Conservation (phyloP, 2,113 vertebrate genomes). For the Notarius lentiginosus region DNA sequence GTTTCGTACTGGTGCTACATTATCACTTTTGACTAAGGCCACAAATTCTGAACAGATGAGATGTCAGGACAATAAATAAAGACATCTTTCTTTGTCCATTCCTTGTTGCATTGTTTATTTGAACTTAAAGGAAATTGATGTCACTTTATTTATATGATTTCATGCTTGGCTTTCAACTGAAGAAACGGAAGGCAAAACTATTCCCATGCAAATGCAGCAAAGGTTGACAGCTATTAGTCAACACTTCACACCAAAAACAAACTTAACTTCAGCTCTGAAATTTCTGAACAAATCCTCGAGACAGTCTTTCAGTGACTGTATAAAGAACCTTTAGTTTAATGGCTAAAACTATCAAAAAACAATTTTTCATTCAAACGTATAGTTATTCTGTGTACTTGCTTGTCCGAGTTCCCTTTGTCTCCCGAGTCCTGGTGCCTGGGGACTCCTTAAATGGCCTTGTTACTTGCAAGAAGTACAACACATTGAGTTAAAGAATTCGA, state of each 20-base stretch:
- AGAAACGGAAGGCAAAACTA: neutral
- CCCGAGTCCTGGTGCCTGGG: neutral
- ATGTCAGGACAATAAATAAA: neutral
- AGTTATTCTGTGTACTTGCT: neutral
- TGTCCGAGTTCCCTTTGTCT: neutral
- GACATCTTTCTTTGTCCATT: neutral
- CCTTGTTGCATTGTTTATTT: neutral
- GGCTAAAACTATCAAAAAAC: neutral
- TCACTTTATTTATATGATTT: neutral
- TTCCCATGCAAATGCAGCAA: neutral
- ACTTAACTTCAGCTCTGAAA: neutral
- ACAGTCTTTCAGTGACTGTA: neutral
- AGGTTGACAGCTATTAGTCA: neutral
- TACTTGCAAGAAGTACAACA: conserved; percentile 20
- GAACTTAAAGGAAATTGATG: neutral
- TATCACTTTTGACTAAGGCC: too few species aligned
- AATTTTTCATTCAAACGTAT: neutral
- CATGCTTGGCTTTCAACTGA: neutral
- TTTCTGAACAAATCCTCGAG: neutral
- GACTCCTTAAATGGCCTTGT: conserved; percentile 41
- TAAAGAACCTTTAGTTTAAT: neutral
- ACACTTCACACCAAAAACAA: neutral
- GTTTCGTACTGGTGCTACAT: neutral
- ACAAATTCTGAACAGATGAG: too few species aligned
- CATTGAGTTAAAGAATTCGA: conserved; percentile 30